Conservation (phyloP, 2,888 invertebrate species). For the Aphidoletes aphidimyza region DNA sequence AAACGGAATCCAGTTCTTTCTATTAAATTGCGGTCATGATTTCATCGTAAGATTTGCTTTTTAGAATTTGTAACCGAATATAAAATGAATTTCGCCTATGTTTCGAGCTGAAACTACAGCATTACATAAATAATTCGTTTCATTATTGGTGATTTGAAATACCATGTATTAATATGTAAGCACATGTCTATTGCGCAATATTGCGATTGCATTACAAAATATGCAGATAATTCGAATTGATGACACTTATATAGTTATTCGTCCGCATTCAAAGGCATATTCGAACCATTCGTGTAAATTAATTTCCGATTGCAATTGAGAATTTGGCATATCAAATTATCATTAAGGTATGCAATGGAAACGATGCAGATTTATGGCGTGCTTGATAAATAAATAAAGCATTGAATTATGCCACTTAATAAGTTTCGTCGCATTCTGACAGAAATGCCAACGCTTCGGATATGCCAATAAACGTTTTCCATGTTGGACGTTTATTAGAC, state of each 20-base stretch:
- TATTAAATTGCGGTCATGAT: no score
- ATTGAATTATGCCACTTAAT: conserved; percentile 50
- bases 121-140: not conserved
- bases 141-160: not conserved
- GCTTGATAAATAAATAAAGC: conserved; percentile 24
- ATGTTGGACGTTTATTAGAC: no score
- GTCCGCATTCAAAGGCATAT: conserved; percentile 29
- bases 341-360: conserved; percentile 6
- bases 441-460: not conserved
- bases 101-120: not conserved
- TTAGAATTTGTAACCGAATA: no score
- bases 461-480: not conserved
- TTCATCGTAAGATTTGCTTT: no score
- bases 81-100: not conserved
- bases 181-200: not conserved
- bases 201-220: not conserved
- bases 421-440: conserved; percentile 29
- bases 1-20: no score
- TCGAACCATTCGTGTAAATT: conserved; percentile 27
- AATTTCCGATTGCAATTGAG: conserved; percentile 41
- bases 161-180: not conserved
- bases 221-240: conserved; percentile 2
- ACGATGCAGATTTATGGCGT: not conserved
- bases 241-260: conserved; percentile 38
- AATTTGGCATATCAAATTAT: conserved; percentile 26